Evolutionary conservation across 2,888 invertebrate species (phyloP).

Genomic region (Scaptomyza tumidula): DNA sequence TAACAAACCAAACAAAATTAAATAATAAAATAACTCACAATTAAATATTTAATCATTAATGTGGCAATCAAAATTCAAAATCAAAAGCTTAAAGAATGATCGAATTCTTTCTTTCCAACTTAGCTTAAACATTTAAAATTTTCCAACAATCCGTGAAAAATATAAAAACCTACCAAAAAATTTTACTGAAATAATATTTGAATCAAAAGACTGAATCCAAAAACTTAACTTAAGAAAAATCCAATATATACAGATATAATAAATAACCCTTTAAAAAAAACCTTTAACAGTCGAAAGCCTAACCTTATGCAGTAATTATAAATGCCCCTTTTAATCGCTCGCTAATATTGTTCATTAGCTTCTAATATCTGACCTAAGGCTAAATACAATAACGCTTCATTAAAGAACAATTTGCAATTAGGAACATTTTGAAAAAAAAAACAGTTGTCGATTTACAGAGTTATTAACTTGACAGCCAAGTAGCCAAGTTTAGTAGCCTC

Average conservation of each 20-base stretch:
- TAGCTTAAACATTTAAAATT: too few species aligned
- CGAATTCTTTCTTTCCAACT: too few species aligned
- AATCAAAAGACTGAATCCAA: too few species aligned
- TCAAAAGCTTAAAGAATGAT: too few species aligned
- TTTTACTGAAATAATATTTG: too few species aligned
- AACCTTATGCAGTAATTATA: constrained; percentile 23
- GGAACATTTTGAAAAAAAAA: constrained; percentile 14
- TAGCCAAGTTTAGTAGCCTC: neutral
- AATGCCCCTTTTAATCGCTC: neutral
- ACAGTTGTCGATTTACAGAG: neutral
- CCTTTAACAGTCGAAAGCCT: neutral
- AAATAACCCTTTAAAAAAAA: neutral
- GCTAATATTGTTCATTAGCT: constrained; percentile 19
- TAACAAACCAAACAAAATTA: constrained; percentile 5
- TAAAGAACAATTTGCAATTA: constrained; percentile 44
- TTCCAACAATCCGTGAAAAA: too few species aligned
- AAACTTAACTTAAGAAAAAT: too few species aligned
- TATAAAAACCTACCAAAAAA: too few species aligned
- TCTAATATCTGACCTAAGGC: constrained; percentile 7
- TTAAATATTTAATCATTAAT: neutral
- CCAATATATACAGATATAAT: too few species aligned
- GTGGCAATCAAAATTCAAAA: too few species aligned
- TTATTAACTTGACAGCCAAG: neutral
- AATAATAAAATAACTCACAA: constrained; percentile 4
- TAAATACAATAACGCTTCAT: constrained; percentile 19